Base-by-base conservation (phyloP, 2,797 vertebrate genomes). In the Lerista edwardsae region DNA sequence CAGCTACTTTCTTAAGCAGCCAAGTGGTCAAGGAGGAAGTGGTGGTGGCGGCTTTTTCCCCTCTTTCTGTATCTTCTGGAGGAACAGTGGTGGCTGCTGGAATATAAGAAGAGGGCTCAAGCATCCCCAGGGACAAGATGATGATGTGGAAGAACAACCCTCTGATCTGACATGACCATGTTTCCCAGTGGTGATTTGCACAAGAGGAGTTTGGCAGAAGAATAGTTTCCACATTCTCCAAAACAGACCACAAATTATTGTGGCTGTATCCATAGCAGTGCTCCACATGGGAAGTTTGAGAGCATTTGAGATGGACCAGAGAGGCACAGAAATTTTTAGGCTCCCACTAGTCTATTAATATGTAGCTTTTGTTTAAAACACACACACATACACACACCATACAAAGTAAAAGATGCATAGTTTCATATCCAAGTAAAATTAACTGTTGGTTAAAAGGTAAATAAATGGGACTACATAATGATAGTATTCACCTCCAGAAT, bases 391-490 rank as follows among this genome's bases (percentile, higher is more conserved):
- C 51, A 55, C 51, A 3, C 41, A 44, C 41, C 41, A 44, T 8
- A 44, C 51, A 55, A 17, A 55, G 15, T 55, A 17, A 17, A 15
- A 17, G 14, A 15, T 17, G 51, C 4, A 55, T 6, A n/a, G 1
- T 76, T 78, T 51, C 27, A 41, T 27, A 8, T 81, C 12, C 29
- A 81, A 2, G 15, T 59, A 86, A 85, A 88, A 87, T 3, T 3
- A 87, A 79, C 62, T 79, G 17, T 41, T 82, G 39, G 39, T 77
- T 51, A 9, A 10, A 69, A 76, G 74, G 62, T 10, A 72, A 76
- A 57, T 21, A 73, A 4, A 2, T 19, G 83, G 55, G 25, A 65
- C 7, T 88, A 39, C 59, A 3, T 19, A 81, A 36, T 19, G 5
- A 1, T 59, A 6, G 1, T 79, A 29, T 83, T 89, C 65, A 55